phyloP scores from a whole-genome alignment of 2,113 vertebrate species.

The Apodemus sylvaticus region DNA sequence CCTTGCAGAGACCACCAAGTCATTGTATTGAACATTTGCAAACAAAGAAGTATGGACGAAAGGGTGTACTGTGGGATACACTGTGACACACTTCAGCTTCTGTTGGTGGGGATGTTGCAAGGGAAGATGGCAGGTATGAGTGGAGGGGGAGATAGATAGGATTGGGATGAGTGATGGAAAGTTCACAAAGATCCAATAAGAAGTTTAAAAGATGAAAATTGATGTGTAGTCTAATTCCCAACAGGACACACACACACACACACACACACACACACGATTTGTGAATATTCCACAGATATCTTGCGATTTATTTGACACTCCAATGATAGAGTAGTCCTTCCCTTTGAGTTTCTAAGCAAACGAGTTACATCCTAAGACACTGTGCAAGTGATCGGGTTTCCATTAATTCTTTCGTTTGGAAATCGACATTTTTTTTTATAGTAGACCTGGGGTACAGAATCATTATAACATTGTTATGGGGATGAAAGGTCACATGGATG shows the following conservation, averaged over 20 bases:
- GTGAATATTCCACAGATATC: neutral
- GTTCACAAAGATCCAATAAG: too few species aligned
- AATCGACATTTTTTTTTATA: too few species aligned
- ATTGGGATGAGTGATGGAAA: too few species aligned
- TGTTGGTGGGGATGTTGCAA: too few species aligned
- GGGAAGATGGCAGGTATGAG: too few species aligned
- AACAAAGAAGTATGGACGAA: too few species aligned
- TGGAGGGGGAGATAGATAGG: too few species aligned
- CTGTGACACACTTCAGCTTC: too few species aligned
- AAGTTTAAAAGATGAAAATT: neutral
- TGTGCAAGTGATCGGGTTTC: neutral
- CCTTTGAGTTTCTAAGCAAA: neutral
- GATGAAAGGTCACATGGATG: neutral
- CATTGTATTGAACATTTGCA: too few species aligned
- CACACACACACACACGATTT: neutral
- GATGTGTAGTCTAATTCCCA: neutral
- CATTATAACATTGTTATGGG: too few species aligned
- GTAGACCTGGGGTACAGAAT: neutral
- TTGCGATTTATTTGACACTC: neutral
- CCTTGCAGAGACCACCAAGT: too few species aligned
- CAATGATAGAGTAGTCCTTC: neutral
- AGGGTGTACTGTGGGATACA: too few species aligned
- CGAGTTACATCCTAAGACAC: neutral
- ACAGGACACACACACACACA: neutral
- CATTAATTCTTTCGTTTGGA: neutral